Evolutionary conservation across 2,797 vertebrate genomes (phyloP).

Genomic region (Halcyon leucocephala): DNA sequence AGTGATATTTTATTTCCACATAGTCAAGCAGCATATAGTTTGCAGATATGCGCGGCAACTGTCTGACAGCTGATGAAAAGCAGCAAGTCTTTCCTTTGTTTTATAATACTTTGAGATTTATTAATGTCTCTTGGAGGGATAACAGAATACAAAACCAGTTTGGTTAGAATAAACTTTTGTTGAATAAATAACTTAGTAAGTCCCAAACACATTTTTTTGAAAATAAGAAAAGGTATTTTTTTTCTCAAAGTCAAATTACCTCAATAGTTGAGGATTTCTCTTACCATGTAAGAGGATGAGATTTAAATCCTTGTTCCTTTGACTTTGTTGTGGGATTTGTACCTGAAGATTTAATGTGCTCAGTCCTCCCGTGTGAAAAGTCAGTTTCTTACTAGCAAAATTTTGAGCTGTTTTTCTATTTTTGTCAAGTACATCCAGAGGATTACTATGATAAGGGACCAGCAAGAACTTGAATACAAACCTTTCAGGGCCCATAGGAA

Average conservation of each 20-base stretch:
- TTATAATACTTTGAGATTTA: not conserved
- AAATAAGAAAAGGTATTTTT: not conserved
- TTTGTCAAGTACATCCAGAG: not conserved
- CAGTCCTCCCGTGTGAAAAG: not conserved
- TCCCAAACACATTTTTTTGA: not conserved
- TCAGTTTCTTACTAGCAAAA: not conserved
- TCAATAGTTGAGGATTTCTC: not conserved
- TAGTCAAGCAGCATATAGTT: not conserved
- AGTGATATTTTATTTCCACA: not conserved
- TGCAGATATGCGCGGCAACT: not conserved
- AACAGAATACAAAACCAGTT: not conserved
- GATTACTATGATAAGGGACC: not conserved
- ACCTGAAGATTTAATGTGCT: not conserved
- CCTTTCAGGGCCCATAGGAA: not conserved
- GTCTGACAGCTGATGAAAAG: not conserved
- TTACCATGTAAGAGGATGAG: not conserved
- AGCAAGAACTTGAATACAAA: not conserved
- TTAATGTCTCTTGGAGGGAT: not conserved
- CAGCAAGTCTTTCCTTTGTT: not conserved
- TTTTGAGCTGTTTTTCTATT: not conserved
- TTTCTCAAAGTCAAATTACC: not conserved
- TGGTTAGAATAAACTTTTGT: not conserved
- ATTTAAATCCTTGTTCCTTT: not conserved
- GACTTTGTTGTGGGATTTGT: not conserved
- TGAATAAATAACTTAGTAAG: not conserved